Evolutionary conservation across 1,140 invertebrate species (phyloP).

Genomic region (Drosophila albomicans): DNA sequence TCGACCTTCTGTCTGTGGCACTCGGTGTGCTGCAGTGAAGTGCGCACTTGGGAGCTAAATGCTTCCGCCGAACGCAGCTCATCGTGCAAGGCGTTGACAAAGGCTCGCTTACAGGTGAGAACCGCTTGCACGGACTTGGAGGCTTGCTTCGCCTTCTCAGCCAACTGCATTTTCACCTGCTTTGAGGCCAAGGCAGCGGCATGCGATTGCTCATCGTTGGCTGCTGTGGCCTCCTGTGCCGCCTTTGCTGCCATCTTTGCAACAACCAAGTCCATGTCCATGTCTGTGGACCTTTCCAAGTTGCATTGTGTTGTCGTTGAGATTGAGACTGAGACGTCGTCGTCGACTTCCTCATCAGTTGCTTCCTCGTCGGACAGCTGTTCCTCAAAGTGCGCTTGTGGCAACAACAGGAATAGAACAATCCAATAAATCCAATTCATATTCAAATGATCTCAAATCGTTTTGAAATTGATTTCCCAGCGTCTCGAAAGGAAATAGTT

Average conservation of each 20-base stretch:
- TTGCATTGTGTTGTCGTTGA: too few relatives aligned
- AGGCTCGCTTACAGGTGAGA: conserved; percentile 87
- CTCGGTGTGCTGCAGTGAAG: conserved; percentile 86
- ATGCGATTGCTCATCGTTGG: conserved; percentile 88
- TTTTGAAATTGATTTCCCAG: too few relatives aligned
- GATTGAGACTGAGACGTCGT: too few relatives aligned
- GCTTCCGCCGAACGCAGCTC: conserved; percentile 87
- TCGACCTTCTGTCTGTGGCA: conserved; percentile 86
- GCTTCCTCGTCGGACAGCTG: too few relatives aligned
- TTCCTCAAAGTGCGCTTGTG: too few relatives aligned
- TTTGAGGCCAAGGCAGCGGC: conserved; percentile 88
- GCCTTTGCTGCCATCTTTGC: conserved; percentile 86
- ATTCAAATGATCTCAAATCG: too few relatives aligned
- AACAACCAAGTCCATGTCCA: too few relatives aligned
- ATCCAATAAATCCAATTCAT: too few relatives aligned
- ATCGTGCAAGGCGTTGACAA: conserved; percentile 86
- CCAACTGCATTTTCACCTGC: conserved; percentile 88
- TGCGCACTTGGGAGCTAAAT: conserved; percentile 87
- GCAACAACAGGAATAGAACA: too few relatives aligned
- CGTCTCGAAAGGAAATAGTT: too few relatives aligned
- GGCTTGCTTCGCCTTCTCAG: conserved; percentile 88
- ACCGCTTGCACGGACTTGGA: conserved; percentile 88
- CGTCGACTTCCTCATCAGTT: too few relatives aligned
- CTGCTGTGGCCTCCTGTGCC: conserved; percentile 87
- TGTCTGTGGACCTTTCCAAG: too few relatives aligned